A percentile compares a stretch with the other conserved stretches of the same genome.
Evolutionary conservation across 2,888 invertebrate species (phyloP).

Genomic region (Chaetoderma sp.): DNA sequence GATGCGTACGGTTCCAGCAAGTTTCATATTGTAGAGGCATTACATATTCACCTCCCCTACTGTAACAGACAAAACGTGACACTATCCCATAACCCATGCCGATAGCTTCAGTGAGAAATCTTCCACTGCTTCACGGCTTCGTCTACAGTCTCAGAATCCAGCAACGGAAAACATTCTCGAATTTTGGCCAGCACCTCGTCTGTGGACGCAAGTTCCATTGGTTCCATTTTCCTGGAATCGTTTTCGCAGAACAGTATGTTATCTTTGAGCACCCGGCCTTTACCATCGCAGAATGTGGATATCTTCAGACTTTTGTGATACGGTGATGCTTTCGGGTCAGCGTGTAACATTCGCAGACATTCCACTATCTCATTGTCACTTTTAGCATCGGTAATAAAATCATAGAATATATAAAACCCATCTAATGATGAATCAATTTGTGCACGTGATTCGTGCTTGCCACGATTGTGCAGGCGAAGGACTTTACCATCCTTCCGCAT

Average conservation of each 20-base stretch:
- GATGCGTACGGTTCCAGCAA: no score
- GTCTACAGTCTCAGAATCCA: no score
- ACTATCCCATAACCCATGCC: no score
- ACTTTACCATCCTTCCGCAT: neutral
- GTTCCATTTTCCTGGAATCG: neutral
- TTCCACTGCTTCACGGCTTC: no score
- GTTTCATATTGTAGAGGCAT: no score
- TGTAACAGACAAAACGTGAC: no score
- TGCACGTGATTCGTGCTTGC: conserved; percentile 2
- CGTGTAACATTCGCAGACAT: neutral
- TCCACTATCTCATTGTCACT: neutral
- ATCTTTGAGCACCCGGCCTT: neutral
- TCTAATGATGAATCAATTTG: conserved; percentile 6
- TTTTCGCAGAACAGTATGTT: neutral
- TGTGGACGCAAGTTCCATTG: neutral
- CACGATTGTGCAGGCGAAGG: neutral
- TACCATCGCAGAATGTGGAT: neutral
- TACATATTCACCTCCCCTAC: no score
- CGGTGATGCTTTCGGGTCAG: neutral
- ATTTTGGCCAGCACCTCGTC: neutral
- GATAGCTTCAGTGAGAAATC: no score
- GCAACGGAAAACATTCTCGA: neutral
- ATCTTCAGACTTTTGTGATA: neutral
- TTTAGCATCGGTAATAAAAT: neutral
- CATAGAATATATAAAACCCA: conserved; percentile 9